These are phyloP conservation scores for Nycticryphes semicollaris DNA, from an alignment of 2,113 vertebrate species.

Conservation along the genomic window DNA sequence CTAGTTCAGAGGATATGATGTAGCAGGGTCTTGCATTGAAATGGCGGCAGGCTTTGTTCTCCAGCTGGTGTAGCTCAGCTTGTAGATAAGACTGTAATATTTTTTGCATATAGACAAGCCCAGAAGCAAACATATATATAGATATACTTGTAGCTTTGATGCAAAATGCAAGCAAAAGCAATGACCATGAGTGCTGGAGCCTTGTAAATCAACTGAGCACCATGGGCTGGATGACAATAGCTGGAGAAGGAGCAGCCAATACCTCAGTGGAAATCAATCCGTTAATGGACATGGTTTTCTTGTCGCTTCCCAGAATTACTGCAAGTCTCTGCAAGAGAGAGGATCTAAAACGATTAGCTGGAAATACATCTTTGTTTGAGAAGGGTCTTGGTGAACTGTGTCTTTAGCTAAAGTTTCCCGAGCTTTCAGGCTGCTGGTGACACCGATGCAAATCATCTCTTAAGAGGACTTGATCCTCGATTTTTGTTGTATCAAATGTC, in stretches of 20 bases:
- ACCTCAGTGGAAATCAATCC: constrained; percentile 21
- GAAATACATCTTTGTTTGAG: background rate
- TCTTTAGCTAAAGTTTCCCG: background rate
- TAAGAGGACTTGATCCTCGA: background rate
- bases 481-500: background rate
- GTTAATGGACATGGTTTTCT: background rate
- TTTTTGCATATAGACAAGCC: background rate
- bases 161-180: background rate
- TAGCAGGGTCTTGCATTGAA: background rate
- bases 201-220: background rate
- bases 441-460: background rate
- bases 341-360: background rate
- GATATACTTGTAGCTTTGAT: background rate
- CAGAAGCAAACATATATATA: background rate
- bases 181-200: background rate
- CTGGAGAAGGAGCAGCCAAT: background rate
- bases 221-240: background rate
- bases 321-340: background rate
- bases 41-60: background rate
- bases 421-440: background rate
- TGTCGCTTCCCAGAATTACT: background rate
- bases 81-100: background rate
- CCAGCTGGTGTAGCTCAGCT: background rate
- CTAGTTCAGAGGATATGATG: background rate
- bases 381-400: background rate